Conservation (phyloP, 2,113 vertebrate species). For the Cryptotis parvus region DNA sequence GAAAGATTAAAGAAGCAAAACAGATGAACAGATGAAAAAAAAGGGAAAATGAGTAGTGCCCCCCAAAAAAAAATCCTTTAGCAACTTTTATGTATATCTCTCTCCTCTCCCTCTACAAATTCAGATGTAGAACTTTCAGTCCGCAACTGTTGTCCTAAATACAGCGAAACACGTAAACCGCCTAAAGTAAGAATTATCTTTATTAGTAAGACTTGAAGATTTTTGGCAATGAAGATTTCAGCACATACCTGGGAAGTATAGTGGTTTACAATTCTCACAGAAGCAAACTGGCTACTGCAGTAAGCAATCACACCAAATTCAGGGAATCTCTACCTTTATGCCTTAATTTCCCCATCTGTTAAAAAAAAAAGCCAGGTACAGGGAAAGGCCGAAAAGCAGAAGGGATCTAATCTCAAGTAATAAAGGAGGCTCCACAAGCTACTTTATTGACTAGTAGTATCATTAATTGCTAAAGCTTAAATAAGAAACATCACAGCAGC, state of each 20-base stretch:
- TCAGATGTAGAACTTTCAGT: constrained; percentile 32
- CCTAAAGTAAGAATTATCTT: constrained; percentile 40
- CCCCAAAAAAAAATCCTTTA: constrained; percentile 36
- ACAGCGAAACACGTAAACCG: constrained; percentile 23
- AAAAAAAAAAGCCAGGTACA: constrained; percentile 64
- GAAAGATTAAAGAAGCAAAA: constrained; percentile 14
- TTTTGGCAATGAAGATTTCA: constrained; percentile 52
- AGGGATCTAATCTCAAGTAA: constrained; percentile 52
- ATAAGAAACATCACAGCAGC: constrained; percentile 25
- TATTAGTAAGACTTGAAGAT: constrained; percentile 53
- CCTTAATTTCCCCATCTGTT: constrained; percentile 70
- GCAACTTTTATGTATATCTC: constrained; percentile 27
- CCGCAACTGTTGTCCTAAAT: constrained; percentile 18
- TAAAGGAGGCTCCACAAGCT: not conserved
- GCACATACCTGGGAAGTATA: constrained; percentile 64
- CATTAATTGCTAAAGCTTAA: constrained; percentile 19
- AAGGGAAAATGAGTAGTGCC: not conserved
- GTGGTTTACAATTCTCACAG: constrained; percentile 66
- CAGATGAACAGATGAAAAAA: not conserved
- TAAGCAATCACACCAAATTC: constrained; percentile 71
- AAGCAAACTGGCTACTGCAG: constrained; percentile 67
- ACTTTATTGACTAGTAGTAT: not conserved
- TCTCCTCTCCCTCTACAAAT: constrained; percentile 36
- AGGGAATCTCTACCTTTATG: constrained; percentile 43
- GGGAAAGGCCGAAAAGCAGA: constrained; percentile 59